Base-by-base conservation (phyloP, 2,113 vertebrate species). In the Polypterus bichir region DNA sequence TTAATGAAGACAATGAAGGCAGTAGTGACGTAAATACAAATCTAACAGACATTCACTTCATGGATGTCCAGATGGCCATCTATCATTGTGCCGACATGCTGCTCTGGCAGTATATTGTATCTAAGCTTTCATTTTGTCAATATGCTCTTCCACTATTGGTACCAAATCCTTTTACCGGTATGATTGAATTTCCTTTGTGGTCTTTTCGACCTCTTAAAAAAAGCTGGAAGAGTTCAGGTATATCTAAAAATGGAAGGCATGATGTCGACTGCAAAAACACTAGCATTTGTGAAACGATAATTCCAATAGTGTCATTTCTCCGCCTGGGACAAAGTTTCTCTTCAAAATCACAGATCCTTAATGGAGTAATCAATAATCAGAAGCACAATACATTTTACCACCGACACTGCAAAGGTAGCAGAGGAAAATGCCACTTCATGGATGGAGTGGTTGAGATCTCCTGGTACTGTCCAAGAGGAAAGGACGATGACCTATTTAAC, bases 341-440 rank as follows among this genome's bases (percentile, higher is more conserved):
- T 52, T 84, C 77, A 56, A 83, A 80, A 63, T 82, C 79, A 11
- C 69, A 73, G 59, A 59, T 82, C 55, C 61, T 81, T 44, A 81
- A 76, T 4, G 68, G 59, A 51, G 48, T 81, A 11, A 66, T 82
- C 5, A 75, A 54, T 65, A 72, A 71, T 49, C 65, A 7, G 3
- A 78, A 76, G 51, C 71, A 78, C 10, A 63, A 74, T 54, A 59
- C 68, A 4, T 80, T 81, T 67, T 75, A 72, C 58, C 68, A 77
- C 49, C 7, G 64, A 3, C 64, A 80, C 10, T 77, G 70, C 59
- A 64, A 54, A 59, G 73, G 71, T 3, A 77, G 69, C 65, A 73
- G 11, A 44, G 65, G 62, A 57, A n/a, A 71, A 8, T 60, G 57
- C 59, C 60, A 71, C 11, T 9, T 80, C 48, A 80, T 78, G 72